Evolutionary conservation across 2,888 invertebrate species (phyloP), one percentile per base, ranked within the genome.

Genomic region (Lymantria dispar): DNA sequence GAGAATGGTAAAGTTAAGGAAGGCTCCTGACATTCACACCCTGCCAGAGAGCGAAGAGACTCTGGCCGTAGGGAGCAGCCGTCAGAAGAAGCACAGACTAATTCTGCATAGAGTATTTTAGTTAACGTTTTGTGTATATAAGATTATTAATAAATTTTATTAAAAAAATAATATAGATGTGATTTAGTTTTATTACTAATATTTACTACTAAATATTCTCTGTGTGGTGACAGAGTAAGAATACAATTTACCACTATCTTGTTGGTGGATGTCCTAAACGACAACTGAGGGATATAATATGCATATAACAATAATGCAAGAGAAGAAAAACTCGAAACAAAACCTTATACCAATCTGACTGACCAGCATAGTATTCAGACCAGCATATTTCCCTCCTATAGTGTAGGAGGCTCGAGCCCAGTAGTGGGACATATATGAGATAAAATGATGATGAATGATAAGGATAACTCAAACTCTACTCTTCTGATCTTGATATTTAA

Each of bases 1-100:
- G 89, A 88, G 53, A 89, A 87, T 53, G 87, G 87, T 3, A 87
- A 87, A 40, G 58, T 82, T 1, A 85, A 87, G 54, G 87, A 89
- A 7, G 67, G 69, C 2, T 83, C 88, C 59, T 88, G 87, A 88
- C 86, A 68, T 0, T 1, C 46, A 43, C 48, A 49, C 10, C 7
- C 22, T 46, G 51, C 48, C 57, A 50, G 43, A 38, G 48, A 48
- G 10, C 44, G 14, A 30, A 13, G 30, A 8, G 51, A 53, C 10
- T 1, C 45, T 48, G 50, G 43, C 43, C 49, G 45, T 1, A 40
- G 40, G 11, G 39, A 45, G 14, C 29, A 40, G 15, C 13, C 38
- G 9, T 33, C 33, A 10, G 48, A 47, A 9, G 64, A 61, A n/a
- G 44, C 58, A 12, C 48, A 47, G 47, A n/a, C 36, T 22, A 44